Base-by-base conservation (phyloP, 2,113 vertebrate genomes). In the Callipepla californica region DNA sequence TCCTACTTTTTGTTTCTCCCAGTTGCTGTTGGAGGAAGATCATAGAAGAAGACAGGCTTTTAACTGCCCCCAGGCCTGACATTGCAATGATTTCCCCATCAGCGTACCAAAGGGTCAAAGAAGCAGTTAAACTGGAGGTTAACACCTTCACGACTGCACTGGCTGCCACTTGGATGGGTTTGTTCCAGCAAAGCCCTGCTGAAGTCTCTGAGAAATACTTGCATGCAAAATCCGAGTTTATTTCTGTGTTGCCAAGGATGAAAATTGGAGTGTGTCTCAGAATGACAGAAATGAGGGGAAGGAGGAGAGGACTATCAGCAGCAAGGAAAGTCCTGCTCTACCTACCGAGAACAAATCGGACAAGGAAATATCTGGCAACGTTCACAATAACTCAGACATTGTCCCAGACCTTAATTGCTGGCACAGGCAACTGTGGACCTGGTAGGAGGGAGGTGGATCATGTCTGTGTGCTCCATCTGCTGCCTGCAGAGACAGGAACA, bases 331-430 rank as follows among this genome's bases (percentile, higher is more conserved):
- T 51, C 69, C 62, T 78, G 45, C 61, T 92, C 78, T 80, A 59
- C 40, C 68, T 74, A 77, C 59, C 34, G 79, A 76, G 36, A 45
- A 69, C 0, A 5, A 58, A 81, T 79, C 61, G 38, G 86, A 77
- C 38, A 69, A 85, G 63, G 36, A 90, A 61, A 51, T 13, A 48
- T 63, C 89, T 91, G 87, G 59, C 2, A 1, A 74, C 53, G 81
- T 75, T 81, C n/a, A 74, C 48, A 63, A 22, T 81, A 90, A 87
- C 89, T 89, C 95, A 94, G 88, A 93, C 57, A 36, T 84, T 92
- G 87, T 97, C 94, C 91, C 80, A 70, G 68, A 15, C 85, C 90
- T 91, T 97, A 97, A 97, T 97, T 97, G 96, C 94, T 32, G 78
- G 47, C 79, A 79, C 69, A 91, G 88, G 42, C 90, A 40, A 61